Conservation (phyloP, 2,888 invertebrate genomes). For the Stenolophus ochropezus region DNA sequence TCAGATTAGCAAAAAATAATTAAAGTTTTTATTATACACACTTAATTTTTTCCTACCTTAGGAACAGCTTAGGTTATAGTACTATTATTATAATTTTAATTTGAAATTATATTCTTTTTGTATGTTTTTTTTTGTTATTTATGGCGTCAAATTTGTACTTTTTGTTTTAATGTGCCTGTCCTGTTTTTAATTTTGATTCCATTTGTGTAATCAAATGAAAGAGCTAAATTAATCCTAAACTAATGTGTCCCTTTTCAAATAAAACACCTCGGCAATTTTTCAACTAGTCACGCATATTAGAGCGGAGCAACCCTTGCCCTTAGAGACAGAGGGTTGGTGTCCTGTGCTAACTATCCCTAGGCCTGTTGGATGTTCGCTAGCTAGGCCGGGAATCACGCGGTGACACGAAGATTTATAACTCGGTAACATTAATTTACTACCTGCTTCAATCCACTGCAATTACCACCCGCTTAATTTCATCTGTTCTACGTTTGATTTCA, state of each 20-base stretch:
- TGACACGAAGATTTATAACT: slow-evolving; percentile 47
- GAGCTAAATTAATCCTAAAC: not conserved
- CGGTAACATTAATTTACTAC: slow-evolving; percentile 48
- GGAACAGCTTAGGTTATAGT: no score
- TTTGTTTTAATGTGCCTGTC: not conserved
- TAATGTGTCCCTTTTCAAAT: slow-evolving; percentile 5
- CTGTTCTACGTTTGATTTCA: not conserved
- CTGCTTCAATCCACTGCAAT: slow-evolving; percentile 50
- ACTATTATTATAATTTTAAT: no score
- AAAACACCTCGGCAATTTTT: slow-evolving; percentile 11
- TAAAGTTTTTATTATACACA: no score
- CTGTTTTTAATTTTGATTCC: not conserved
- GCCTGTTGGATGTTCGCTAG: not conserved
- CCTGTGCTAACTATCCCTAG: not conserved
- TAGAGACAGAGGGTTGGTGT: slow-evolving; percentile 11
- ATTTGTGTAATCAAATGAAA: not conserved
- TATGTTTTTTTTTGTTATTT: not conserved
- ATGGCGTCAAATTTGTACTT: not conserved
- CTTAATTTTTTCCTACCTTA: no score
- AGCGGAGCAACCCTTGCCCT: slow-evolving; percentile 10
- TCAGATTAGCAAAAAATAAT: no score
- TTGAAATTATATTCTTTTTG: no score
- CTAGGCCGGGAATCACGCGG: slow-evolving; percentile 34
- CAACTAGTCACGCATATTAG: slow-evolving; percentile 20
- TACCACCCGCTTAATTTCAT: slow-evolving; percentile 39